Conservation (phyloP, 2,888 invertebrate genomes). For the Melanotus villosus region DNA sequence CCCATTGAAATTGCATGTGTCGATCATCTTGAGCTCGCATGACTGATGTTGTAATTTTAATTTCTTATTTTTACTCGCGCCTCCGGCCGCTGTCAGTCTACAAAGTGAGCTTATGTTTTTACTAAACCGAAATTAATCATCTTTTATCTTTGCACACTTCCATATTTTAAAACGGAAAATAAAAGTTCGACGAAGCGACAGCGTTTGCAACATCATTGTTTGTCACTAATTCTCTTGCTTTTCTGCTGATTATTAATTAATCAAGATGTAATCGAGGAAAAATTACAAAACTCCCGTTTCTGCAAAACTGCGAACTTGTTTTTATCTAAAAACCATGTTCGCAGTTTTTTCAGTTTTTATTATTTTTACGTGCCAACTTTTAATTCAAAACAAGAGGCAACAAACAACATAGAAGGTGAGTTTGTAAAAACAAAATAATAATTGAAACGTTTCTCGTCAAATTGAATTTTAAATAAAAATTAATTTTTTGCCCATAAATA, state of each 20-base stretch:
- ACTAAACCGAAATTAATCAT: constrained; percentile 33
- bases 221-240: constrained; percentile 19
- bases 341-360: no score
- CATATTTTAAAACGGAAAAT: constrained; percentile 28
- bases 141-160: constrained; percentile 30
- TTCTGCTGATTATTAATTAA: constrained; percentile 12
- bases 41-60: constrained; percentile 38
- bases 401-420: no score
- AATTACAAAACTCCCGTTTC: constrained; percentile 3
- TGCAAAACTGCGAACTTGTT: neutral
- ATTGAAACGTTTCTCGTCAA: no score
- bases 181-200: constrained; percentile 28
- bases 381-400: no score
- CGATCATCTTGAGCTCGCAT: constrained; percentile 27
- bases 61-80: constrained; percentile 23
- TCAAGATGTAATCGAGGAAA: constrained; percentile 10
- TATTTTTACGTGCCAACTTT: no score
- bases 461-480: no score
- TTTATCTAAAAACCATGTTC: no score
- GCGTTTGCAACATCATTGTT: constrained; percentile 19
- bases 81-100: constrained; percentile 12
- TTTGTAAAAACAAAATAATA: no score
- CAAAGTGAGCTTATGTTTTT: constrained; percentile 35
- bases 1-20: constrained; percentile 33
- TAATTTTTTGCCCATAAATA: no score